Conservation (phyloP, 1,140 invertebrate genomes). For the Ridgeia piscesae region DNA sequence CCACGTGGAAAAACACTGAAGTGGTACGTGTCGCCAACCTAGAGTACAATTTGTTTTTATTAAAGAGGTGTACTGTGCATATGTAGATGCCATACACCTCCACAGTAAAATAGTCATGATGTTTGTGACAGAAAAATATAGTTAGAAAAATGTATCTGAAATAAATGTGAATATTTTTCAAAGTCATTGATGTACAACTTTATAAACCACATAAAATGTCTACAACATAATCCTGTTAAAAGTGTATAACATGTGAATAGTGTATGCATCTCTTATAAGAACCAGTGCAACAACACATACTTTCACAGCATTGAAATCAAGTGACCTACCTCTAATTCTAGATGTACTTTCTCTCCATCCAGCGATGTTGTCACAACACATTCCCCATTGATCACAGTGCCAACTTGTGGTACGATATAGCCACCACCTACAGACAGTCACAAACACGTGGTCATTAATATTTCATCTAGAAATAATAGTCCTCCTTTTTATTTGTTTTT, state of each 20-base stretch:
- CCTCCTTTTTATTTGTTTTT: not conserved
- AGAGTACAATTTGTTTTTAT: conserved; percentile 9
- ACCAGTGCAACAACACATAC: not conserved
- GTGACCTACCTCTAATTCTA: not conserved
- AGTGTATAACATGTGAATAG: not conserved
- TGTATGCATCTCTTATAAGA: not conserved
- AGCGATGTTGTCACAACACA: conserved; percentile 2
- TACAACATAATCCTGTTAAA: not conserved
- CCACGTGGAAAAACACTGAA: conserved; percentile 40
- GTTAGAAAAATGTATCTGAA: not conserved
- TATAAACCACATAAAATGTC: not conserved
- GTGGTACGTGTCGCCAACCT: conserved; percentile 38
- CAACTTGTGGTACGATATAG: not conserved
- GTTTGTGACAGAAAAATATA: not conserved
- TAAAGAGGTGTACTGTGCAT: not conserved
- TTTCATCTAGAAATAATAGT: not conserved
- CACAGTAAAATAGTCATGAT: not conserved
- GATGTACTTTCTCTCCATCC: not conserved
- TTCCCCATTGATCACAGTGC: not conserved
- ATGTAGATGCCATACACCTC: not conserved
- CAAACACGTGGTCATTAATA: not conserved
- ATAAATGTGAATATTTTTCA: not conserved
- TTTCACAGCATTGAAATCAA: not conserved
- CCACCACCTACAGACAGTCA: not conserved
- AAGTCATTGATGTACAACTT: not conserved